phyloP scores from a whole-genome alignment of 2,888 invertebrate species.

The Parasteatoda lunata region DNA sequence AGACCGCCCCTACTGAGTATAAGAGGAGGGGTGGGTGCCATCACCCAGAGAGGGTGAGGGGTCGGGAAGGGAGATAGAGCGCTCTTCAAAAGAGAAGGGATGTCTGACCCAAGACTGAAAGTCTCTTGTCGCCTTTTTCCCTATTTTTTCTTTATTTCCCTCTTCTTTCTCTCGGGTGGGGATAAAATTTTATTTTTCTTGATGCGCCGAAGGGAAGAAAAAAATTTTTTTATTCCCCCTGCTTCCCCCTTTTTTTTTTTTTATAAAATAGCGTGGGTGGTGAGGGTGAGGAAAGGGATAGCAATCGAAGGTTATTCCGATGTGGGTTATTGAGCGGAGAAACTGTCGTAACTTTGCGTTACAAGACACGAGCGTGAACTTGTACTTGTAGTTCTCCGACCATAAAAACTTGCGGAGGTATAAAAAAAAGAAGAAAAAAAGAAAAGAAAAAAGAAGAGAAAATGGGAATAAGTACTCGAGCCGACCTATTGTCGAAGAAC shows the following conservation, averaged over 20 bases:
- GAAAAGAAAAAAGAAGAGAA: conserved; percentile 12
- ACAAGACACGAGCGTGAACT: conserved; percentile 52
- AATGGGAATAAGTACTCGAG: conserved; percentile 11
- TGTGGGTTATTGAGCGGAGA: conserved; percentile 66
- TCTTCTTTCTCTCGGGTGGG: conserved; percentile 34
- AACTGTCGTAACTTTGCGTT: conserved; percentile 59
- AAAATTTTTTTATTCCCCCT: conserved; percentile 10
- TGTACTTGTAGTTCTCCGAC: conserved; percentile 58
- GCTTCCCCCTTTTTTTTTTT: conserved; percentile 13
- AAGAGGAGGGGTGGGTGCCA: conserved; percentile 20
- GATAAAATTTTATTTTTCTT: conserved; percentile 57
- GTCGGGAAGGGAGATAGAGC: conserved; percentile 16
- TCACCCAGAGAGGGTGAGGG: conserved; percentile 12
- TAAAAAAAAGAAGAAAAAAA: conserved; percentile 1
- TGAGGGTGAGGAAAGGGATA: conserved; percentile 11
- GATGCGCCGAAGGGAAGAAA: conserved; percentile 38
- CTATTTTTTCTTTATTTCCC: conserved; percentile 16
- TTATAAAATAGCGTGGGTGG: conserved; percentile 15
- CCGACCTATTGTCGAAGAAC: neutral
- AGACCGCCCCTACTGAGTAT: conserved; percentile 18
- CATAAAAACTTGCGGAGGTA: conserved; percentile 49
- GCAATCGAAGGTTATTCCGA: conserved; percentile 67
- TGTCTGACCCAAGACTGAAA: conserved; percentile 64
- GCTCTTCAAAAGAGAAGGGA: conserved; percentile 60
- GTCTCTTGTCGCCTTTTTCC: conserved; percentile 64